Evolutionary conservation across 2,888 invertebrate genomes (phyloP), one percentile per base, ranked within the genome.

Genomic region (Drosophila rellima): DNA sequence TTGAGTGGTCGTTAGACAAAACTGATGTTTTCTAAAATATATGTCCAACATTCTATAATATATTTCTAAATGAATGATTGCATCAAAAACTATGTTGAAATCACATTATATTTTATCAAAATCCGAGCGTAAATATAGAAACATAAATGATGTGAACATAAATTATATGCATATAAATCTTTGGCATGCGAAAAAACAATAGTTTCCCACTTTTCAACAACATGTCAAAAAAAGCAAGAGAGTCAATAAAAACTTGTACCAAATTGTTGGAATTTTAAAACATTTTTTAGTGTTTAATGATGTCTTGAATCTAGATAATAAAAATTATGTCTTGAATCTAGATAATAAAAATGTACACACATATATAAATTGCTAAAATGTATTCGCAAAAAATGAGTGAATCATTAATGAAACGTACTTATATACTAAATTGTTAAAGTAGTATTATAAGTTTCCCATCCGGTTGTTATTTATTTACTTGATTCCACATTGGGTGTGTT

Each of bases 71-170:
- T 44, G 55, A 56, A 44, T 56, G 44, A 56, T 45, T 35, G 44
- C 44, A 54, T 45, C 44, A 56, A 45, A 45, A 54, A 54, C 54
- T 54, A 54, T 54, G 42, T 42, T 18, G 35, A 56, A 26, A 33
- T 44, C 44, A 20, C 33, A 45, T 45, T 35, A 56, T 26, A 45
- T 26, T 45, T 15, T 55, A 33, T 18, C n/a, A 29, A 40, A 40
- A 29, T 29, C 54, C 31, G 54, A 40, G 40, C 54, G 31, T 55
- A 42, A 42, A 55, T 55, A 42, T 18, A 31, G 11, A 6, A 39
- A n/a, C 39, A 48, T 33, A 33, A 48, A 15, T 35, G 6, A 35
- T 35, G 35, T 35, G 18, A 40, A 40, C 40, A 54, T 54, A 47
- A 47, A 17, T 47, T 54, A 40, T 54, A n/a, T 13, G 17, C 18